Evolutionary conservation across 2,888 invertebrate species (phyloP), one percentile per base, ranked within the genome.

Genomic region (Tiphia femorata): DNA sequence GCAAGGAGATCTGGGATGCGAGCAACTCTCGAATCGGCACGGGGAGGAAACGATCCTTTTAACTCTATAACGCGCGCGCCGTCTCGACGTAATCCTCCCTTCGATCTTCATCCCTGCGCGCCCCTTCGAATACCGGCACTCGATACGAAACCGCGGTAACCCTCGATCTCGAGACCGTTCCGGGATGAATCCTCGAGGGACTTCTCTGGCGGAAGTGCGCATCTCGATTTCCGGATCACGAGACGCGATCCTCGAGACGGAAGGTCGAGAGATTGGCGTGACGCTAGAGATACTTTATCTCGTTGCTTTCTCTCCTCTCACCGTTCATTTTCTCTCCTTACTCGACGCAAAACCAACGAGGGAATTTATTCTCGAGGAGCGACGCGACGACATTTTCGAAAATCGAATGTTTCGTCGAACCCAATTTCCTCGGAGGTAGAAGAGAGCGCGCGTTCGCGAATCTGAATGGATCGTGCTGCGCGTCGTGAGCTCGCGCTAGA

Each of bases 281-380:
- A n/a, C n/a, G n/a, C n/a, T n/a, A n/a, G n/a, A n/a, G n/a, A n/a
- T n/a, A n/a, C n/a, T n/a, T n/a, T n/a, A n/a, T n/a, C n/a, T n/a
- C 19, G 5, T 38, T 16, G 14, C 19, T 7, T 19, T 19, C 17
- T 38, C 17, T 12, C 10, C 21, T 40, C n/a, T 42, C 60, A 23
- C 27, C 55, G 30, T 51, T 33, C 52, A 33, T 54, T 33, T 46
- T 42, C 43, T 52, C 46, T 49, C 49, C 47, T 17, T 14, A 42
- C 52, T 44, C 21, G 25, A 29, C 19, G 14, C n/a, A n/a, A 27
- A 38, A 4, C 4, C 20, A n/a, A n/a, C n/a, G n/a, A n/a, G n/a
- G n/a, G n/a, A n/a, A n/a, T n/a, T n/a, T n/a, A n/a, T n/a, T n/a
- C n/a, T n/a, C n/a, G n/a, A n/a, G n/a, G n/a, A n/a, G n/a, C n/a